Base-by-base conservation (phyloP, 1,140 invertebrate genomes). In the Lerema accius region DNA sequence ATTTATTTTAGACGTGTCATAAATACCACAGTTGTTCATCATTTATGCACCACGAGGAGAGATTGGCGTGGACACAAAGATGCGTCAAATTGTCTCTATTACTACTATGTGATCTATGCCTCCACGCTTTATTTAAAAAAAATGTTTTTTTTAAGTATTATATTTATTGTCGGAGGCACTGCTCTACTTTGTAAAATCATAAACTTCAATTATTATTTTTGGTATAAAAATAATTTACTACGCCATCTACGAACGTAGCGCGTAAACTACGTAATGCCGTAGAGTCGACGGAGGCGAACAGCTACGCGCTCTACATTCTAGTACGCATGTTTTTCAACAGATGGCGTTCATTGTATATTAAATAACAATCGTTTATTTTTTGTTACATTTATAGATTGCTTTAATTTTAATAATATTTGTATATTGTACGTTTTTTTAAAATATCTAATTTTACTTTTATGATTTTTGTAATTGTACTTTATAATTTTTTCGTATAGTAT, bases 191-290 rank as follows among this genome's bases (percentile, higher is more conserved):
- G n/a, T n/a, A n/a, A n/a, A n/a, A n/a, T n/a, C n/a, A n/a, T n/a
- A n/a, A n/a, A n/a, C n/a, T n/a, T n/a, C n/a, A n/a, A n/a, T n/a
- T n/a, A n/a, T n/a, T n/a, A n/a, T n/a, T n/a, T n/a, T n/a, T n/a
- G n/a, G n/a, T n/a, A n/a, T n/a, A n/a, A 2, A 49, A 6, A 26
- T 6, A 14, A 5, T 32, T 28, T 58, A 46, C 9, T 28, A 23
- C 58, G 45, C 55, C 55, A 58, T 60, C 46, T 49, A 61, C 37
- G 10, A 23, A 7, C 17, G 26, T 50, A 50, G 15, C 39, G 11
- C 9, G 16, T 16, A 49, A 19, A 13, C 26, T 4, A 7, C 19
- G 9, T n/a, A n/a, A n/a, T n/a, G n/a, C n/a, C 15, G 26, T 17
- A 35, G 14, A 13, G 19, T 14, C 4, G 19, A 28, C 0, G 9